Base-by-base conservation (phyloP, 2,888 invertebrate genomes). In the Leucophora obtusa region DNA sequence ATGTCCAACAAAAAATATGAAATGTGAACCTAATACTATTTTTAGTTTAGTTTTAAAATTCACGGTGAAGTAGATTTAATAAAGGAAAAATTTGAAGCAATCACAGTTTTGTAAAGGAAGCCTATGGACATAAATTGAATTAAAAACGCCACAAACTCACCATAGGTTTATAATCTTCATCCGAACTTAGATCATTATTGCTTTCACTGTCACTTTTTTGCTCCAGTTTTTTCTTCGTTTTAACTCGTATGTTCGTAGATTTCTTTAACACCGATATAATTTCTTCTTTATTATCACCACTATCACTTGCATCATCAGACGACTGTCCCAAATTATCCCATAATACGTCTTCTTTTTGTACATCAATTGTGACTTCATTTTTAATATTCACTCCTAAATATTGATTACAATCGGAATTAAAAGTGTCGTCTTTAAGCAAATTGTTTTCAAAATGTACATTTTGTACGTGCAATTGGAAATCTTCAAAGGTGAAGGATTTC, bases 391-490 rank as follows among this genome's bases (percentile, higher is more conserved):
- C 75, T 11, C 77, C 76, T 18, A 76, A 59, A 62, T 69, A 69
- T 38, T 65, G 79, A 43, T 73, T 60, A 15, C 58, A 59, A 8
- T 73, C 76, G 10, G n/a, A 59, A 15, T 28, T 38, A 35, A 73
- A 62, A 0, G 60, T 53, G 62, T 79, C 76, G 9, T 69, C 73
- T 79, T 79, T 76, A 10, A 80, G 59, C 35, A 83, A 79, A 54
- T 82, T 80, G 51, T 83, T 83, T 75, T 84, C 83, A 21, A 88
- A 87, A 59, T 88, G 87, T 28, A 84, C 85, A 72, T 88, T 87
- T 82, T 86, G 84, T 47, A 88, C 83, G 66, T 88, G 87, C 54
- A 86, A 82, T 72, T 88, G 79, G 76, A 88, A 88, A 59, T 88
- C 89, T 3, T 82, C 83, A 28, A 87, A 88, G 2, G 86, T 84